These are phyloP conservation scores for Deladenus siricidicola DNA, from an alignment of 2,888 invertebrate species.

Conservation along the genomic window DNA sequence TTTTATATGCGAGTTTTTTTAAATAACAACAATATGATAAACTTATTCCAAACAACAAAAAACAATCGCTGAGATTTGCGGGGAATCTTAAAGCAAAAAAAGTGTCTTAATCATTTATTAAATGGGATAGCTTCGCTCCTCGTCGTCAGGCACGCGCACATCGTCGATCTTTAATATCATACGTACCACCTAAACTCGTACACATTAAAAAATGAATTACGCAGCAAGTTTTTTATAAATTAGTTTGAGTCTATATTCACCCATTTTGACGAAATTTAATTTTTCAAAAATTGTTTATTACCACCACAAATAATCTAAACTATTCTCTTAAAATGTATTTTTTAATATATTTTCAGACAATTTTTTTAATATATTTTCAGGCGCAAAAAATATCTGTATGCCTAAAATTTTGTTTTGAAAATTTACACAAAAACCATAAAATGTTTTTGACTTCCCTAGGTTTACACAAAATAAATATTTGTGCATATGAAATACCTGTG, in stretches of 20 bases:
- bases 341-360: no score
- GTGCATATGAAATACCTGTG: conserved; percentile 62
- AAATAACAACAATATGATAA: neutral
- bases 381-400: no score
- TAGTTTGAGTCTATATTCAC: no score
- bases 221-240: no score
- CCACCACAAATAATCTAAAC: neutral
- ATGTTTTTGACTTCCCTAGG: neutral
- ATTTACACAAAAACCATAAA: no score
- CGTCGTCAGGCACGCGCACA: conserved; percentile 64
- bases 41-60: neutral
- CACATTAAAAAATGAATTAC: no score
- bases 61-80: neutral
- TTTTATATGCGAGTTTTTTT: neutral
- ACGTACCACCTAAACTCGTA: conserved; percentile 66
- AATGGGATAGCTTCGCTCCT: conserved; percentile 28
- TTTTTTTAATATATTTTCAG: no score
- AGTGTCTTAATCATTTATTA: conserved; percentile 7
- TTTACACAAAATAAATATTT: no score
- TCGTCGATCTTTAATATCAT: conserved; percentile 99
- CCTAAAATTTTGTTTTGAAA: no score
- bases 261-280: no score
- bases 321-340: no score
- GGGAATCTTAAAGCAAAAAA: neutral
- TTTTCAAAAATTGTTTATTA: neutral